Base-by-base conservation (phyloP, 2,888 invertebrate species). In the Sycophila texana region DNA sequence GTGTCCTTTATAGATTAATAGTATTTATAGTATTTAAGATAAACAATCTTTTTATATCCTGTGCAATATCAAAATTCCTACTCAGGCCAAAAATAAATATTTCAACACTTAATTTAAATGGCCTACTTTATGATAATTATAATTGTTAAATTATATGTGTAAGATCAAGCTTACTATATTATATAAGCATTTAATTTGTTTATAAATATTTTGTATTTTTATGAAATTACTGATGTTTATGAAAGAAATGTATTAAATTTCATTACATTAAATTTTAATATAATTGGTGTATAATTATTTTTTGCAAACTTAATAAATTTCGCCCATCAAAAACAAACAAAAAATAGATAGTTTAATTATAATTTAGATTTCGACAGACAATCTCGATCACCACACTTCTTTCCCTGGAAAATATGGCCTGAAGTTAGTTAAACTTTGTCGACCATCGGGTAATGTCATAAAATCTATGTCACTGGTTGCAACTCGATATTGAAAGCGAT, bases 111-210 rank as follows among this genome's bases (percentile, higher is more conserved):
- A 20, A 51, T 66, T 51, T 77, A 20, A 67, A 60, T 49, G 51
- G 66, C 66, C 72, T 55, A 22, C 20, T 58, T 58, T 60, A 66
- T 14, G 58, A 39, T 58, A 65, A 65, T 65, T 66, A 60, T 72
- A 49, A 65, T 60, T 77, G 77, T 77, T 77, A 67, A 72, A 77
- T 72, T 77, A 77, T 66, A 77, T 77, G 77, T 77, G 77, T 77
- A 77, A 66, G 57, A 58, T 18, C 51, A 57, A 72, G 58, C 67
- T 71, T 47, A 67, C 22, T 53, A 67, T 47, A 55, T 53, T 47
- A 16, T 51, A 66, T 18, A 49, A 71, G n/a, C 39, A 71, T 72
- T 77, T 72, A 65, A 58, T 71, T 67, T 20, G n/a, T 49, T 60
- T 67, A 20, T 4, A 67, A 58, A 74, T 13, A 66, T 58, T 66